These are phyloP conservation scores for Mustelus asterias DNA, from an alignment of 2,113 vertebrate genomes.

Conservation along the genomic window DNA sequence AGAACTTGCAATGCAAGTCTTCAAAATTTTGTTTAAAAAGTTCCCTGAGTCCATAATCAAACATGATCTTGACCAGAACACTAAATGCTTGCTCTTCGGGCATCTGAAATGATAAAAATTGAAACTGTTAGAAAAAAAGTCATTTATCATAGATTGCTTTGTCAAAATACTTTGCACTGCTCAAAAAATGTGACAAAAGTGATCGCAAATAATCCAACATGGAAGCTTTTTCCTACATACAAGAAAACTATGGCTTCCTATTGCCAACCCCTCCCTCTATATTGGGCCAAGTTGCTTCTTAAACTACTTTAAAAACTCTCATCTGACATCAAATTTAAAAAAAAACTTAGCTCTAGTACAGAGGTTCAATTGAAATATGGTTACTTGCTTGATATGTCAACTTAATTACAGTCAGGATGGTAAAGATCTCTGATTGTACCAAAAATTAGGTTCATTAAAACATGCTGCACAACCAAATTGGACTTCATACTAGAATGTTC, in stretches of 20 bases:
- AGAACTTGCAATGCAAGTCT: constrained; percentile 99
- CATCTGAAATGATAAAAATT: constrained; percentile 67
- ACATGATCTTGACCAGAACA: constrained; percentile 99
- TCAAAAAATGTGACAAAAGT: background rate
- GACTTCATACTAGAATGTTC: background rate
- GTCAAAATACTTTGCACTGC: background rate
- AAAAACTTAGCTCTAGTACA: background rate
- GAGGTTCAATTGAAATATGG: background rate
- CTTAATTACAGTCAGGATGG: background rate
- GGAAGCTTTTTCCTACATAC: background rate
- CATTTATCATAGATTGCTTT: background rate
- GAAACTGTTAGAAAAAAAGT: background rate
- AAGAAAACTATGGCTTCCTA: background rate
- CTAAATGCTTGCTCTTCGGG: constrained; percentile 98
- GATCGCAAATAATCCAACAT: background rate
- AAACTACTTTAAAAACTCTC: background rate
- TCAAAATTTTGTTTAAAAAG: constrained; percentile 99
- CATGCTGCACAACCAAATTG: background rate
- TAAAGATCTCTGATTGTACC: background rate
- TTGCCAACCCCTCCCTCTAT: background rate
- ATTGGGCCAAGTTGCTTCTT: background rate
- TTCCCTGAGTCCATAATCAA: constrained; percentile 98
- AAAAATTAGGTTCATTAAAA: background rate
- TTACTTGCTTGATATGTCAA: background rate
- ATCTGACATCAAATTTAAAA: background rate